phyloP scores from a whole-genome alignment of 2,888 invertebrate genomes.

The Apantesis nais region DNA sequence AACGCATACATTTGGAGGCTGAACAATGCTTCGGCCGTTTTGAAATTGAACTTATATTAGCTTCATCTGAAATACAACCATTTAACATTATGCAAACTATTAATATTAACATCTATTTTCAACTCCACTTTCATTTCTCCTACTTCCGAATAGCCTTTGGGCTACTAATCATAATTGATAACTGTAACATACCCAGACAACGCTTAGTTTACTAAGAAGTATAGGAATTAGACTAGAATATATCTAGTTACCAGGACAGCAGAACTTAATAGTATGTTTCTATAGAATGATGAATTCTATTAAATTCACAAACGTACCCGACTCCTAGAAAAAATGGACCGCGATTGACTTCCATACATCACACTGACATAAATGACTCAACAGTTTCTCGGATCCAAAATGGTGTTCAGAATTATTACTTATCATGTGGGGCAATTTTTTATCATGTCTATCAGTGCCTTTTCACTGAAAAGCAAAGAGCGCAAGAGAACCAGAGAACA shows the following conservation, averaged over 20 bases:
- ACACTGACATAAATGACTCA: not conserved
- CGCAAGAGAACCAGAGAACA: not conserved
- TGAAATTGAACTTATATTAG: no score
- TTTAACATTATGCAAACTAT: no score
- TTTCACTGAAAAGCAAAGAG: not conserved
- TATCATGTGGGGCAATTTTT: conserved; percentile 2
- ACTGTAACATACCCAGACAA: no score
- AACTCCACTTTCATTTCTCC: no score
- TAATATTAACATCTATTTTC: no score
- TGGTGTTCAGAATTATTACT: conserved; percentile 2
- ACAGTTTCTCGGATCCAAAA: conserved; percentile 2
- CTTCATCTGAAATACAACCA: no score
- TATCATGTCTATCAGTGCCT: not conserved
- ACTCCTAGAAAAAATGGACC: conserved; percentile 17
- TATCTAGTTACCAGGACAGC: not conserved
- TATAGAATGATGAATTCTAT: not conserved
- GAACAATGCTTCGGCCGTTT: no score
- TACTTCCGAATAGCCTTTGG: no score
- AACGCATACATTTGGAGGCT: no score
- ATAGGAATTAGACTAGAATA: not conserved
- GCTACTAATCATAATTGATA: no score
- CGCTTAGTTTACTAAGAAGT: no score
- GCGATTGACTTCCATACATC: conserved; percentile 3
- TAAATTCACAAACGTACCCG: not conserved
- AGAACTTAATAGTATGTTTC: not conserved